Base-by-base conservation (phyloP, 2,797 vertebrate genomes). In the Acanthurus lineatus region DNA sequence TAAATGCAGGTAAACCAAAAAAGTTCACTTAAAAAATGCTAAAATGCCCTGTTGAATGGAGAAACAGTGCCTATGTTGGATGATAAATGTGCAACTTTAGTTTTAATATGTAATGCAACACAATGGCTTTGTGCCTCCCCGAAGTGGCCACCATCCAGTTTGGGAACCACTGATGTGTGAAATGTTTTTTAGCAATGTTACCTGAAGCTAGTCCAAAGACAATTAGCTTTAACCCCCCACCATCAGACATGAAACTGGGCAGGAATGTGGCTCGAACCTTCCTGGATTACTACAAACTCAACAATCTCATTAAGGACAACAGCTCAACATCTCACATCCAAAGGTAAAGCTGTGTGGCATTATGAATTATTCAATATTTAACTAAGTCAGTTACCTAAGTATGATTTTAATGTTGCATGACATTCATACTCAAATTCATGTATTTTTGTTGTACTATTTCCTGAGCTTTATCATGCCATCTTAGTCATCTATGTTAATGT, bases 221-320 rank as follows among this genome's bases (percentile, higher is more conserved):
- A 10, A 5, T 82, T 28, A 35, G 10, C 94, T 94, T 97, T 97
- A 96, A 97, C 88, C 62, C 10, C 22, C 4, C 79, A 64, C 80
- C 69, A 51, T 84, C 94, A 99, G 98, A 99, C 89, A 99, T 97
- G 96, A 99, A 97, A 84, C 93, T 99, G 85, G 98, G 98, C 70
- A 96, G 96, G 78, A 99, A 99, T 0, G 97, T 99, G 84, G 98
- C 97, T 15, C 96, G 96, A 64, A 99, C 98, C 0, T 99, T 99
- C 92, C 89, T 98, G 92, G 98, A 99, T 94, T 99, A 99, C 91
- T 99, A 99, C 89, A 97, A 96, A 87, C 96, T 97, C 84, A 97
- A 96, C 83, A 94, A 92, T 84, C 86, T 96, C 16, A 88, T 96
- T 67, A 93, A 95, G 56, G 96, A 97, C 48, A 95, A 92, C 91